Percentiles rank a stretch among this genome's conserved stretches.
Evolutionary conservation across 2,797 vertebrate species (phyloP).

Genomic region (Hypotaenidia philippensis): DNA sequence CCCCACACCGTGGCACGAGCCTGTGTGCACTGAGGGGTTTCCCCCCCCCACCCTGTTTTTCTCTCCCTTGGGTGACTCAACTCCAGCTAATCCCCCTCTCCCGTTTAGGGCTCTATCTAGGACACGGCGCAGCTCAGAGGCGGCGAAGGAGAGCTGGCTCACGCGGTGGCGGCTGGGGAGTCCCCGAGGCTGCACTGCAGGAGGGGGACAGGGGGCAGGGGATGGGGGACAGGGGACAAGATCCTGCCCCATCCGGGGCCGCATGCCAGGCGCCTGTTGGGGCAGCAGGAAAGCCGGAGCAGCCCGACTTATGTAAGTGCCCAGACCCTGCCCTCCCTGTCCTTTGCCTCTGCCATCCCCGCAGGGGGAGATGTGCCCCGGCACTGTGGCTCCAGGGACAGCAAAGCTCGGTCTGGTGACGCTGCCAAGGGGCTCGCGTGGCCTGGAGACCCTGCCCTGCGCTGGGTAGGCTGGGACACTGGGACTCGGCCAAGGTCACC

Average conservation of each 20-base stretch:
- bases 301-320: constrained; percentile 39
- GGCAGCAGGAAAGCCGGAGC: neutral
- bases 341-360: constrained; percentile 66
- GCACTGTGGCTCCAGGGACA: constrained; percentile 24
- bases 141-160: constrained; percentile 42
- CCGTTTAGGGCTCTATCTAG: constrained; percentile 50
- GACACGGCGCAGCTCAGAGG: constrained; percentile 43
- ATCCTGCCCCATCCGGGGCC: neutral
- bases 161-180: neutral
- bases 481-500: constrained; percentile 55
- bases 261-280: rapidly evolving
- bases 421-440: neutral
- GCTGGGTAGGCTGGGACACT: neutral
- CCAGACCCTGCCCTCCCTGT: constrained; percentile 1
- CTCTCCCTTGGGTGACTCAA: constrained; percentile 50
- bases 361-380: constrained; percentile 49
- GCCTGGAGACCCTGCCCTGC: neutral
- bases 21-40: neutral
- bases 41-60: neutral
- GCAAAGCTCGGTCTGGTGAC: neutral
- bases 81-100: constrained; percentile 55
- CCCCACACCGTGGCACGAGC: neutral
- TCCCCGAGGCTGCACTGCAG: constrained; percentile 36
- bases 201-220: neutral
- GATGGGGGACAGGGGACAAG: neutral